Evolutionary conservation across 2,888 invertebrate genomes (phyloP).

Genomic region (Melanostoma scalare): DNA sequence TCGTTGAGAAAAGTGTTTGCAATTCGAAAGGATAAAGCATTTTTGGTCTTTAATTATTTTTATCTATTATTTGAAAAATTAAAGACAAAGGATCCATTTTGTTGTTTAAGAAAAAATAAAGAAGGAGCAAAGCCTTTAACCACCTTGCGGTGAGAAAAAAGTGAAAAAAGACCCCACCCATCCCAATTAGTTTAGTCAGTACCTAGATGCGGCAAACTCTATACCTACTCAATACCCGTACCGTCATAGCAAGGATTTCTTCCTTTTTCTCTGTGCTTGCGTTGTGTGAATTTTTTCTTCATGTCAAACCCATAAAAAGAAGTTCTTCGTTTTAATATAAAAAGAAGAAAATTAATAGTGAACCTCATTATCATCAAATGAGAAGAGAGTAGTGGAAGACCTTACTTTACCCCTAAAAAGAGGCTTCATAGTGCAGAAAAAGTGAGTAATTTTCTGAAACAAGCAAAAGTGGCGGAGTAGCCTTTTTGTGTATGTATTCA

Average conservation of each 20-base stretch:
- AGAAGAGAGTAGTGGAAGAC: constrained; percentile 42
- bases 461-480: constrained; percentile 30
- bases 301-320: constrained; percentile 29
- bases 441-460: constrained; percentile 65
- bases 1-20: constrained; percentile 53
- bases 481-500: constrained; percentile 51
- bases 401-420: constrained; percentile 20
- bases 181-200: constrained; percentile 57
- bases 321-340: constrained; percentile 36
- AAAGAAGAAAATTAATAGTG: constrained; percentile 41
- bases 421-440: constrained; percentile 54
- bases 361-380: constrained; percentile 62
- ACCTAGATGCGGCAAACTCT: constrained; percentile 63
- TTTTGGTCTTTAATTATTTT: not conserved
- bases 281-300: constrained; percentile 44
- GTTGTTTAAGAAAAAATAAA: not conserved
- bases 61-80: constrained; percentile 8
- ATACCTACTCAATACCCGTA: constrained; percentile 37
- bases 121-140: constrained; percentile 6
- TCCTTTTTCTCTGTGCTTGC: constrained; percentile 32
- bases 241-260: constrained; percentile 37
- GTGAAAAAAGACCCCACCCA: constrained; percentile 65
- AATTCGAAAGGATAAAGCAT: constrained; percentile 15
- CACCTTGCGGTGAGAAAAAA: not conserved
- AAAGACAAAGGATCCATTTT: constrained; percentile 24